These are phyloP conservation scores for Drosophila dunni DNA, from an alignment of 1,140 invertebrate genomes.

Conservation along the genomic window DNA sequence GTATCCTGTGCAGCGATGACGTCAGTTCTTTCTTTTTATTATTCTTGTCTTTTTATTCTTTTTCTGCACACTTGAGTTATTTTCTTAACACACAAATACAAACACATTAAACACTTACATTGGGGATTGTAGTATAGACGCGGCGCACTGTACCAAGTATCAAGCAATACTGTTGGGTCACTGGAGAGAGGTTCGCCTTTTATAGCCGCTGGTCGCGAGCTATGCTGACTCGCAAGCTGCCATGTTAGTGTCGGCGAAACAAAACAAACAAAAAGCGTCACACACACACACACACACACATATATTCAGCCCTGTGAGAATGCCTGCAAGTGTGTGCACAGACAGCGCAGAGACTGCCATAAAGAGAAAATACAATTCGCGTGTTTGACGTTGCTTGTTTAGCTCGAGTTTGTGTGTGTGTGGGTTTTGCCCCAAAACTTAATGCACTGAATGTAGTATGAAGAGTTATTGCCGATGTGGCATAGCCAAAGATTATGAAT, in stretches of 20 bases:
- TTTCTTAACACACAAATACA: conserved; percentile 25
- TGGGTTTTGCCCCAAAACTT: conserved; percentile 17
- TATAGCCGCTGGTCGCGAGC: conserved; percentile 47
- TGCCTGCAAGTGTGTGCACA: background rate
- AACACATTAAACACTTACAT: conserved; percentile 52
- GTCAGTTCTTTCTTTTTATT: background rate
- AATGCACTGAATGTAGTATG: conserved; percentile 10
- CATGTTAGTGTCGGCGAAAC: conserved; percentile 31
- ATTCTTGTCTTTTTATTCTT: conserved; percentile 10
- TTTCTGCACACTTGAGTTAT: conserved; percentile 10
- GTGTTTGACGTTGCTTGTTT: conserved; percentile 38
- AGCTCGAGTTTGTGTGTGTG: conserved; percentile 5
- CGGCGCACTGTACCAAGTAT: conserved; percentile 70
- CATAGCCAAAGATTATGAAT: conserved; percentile 17
- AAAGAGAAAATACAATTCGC: conserved; percentile 54
- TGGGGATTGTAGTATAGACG: conserved; percentile 40
- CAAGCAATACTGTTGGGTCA: conserved; percentile 53
- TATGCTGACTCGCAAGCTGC: conserved; percentile 10
- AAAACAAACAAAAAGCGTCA: conserved; percentile 36
- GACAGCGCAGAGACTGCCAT: conserved; percentile 21
- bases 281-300: conserved; percentile 9
- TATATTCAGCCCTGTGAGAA: background rate
- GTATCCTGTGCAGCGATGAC: conserved; percentile 10
- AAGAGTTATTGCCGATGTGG: conserved; percentile 3
- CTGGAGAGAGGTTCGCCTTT: conserved; percentile 49